phyloP scores from a whole-genome alignment of 2,888 invertebrate species.

The Catotricha subobsoleta region DNA sequence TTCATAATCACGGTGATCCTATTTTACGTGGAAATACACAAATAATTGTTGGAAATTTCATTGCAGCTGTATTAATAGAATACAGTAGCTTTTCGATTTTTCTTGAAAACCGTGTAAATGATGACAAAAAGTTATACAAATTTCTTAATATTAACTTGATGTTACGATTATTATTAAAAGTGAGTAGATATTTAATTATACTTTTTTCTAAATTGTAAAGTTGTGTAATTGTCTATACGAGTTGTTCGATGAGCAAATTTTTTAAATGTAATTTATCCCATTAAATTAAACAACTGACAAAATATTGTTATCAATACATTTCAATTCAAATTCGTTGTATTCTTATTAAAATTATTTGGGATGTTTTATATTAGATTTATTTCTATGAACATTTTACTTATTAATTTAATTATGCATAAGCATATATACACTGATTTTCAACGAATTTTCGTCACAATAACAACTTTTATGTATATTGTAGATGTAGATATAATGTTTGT shows the following conservation, averaged over 20 bases:
- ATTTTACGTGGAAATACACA: slow-evolving; percentile 27
- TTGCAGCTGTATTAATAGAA: slow-evolving; percentile 10
- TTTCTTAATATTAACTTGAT: slow-evolving; percentile 8
- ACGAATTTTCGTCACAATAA: no score
- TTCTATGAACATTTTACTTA: no score
- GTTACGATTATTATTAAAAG: slow-evolving; percentile 8
- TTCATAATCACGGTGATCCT: slow-evolving; percentile 26
- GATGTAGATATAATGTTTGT: no score
- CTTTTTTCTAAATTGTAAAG: neutral
- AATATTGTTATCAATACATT: no score
- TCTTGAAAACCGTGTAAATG: neutral
- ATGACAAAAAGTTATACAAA: neutral
- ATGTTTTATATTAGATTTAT: no score
- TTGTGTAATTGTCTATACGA: neutral
- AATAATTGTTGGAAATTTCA: slow-evolving; percentile 26
- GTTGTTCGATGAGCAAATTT: neutral
- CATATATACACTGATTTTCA: no score
- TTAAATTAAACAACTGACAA: no score
- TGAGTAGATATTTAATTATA: neutral
- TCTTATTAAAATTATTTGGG: no score
- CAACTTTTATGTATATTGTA: no score
- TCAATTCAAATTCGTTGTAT: no score
- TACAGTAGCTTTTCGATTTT: slow-evolving; percentile 2
- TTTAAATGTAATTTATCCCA: neutral
- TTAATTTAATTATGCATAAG: no score